Conservation (phyloP, 2,888 invertebrate species). For the Metacarcinus magister region DNA sequence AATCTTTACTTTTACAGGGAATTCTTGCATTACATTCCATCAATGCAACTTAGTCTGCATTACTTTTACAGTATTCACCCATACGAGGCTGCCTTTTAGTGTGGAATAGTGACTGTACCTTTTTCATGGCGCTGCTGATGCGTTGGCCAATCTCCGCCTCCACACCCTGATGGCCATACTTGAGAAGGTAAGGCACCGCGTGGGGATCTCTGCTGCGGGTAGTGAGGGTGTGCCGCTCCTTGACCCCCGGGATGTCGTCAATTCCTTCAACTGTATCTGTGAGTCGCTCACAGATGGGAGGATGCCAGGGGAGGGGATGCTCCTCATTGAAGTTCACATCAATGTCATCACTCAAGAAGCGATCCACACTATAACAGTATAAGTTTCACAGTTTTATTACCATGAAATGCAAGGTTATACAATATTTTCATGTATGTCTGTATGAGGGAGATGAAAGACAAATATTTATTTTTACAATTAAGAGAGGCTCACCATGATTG, state of each 20-base stretch:
- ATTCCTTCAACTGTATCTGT: constrained; percentile 74
- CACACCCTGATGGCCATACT: constrained; percentile 83
- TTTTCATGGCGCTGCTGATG: constrained; percentile 89
- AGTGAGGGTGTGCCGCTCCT: constrained; percentile 76
- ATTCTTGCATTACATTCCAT: neutral
- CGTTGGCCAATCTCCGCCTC: constrained; percentile 91
- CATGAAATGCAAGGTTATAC: neutral
- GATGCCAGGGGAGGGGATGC: constrained; percentile 91
- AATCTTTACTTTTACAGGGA: neutral
- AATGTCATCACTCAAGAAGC: constrained; percentile 88
- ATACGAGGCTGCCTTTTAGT: neutral
- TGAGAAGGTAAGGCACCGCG: constrained; percentile 76
- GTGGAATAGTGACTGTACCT: constrained; percentile 85
- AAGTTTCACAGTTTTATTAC: neutral
- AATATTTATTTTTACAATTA: too few relatives aligned
- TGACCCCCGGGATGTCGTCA: constrained; percentile 80
- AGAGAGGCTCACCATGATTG: too few relatives aligned
- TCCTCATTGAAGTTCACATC: constrained; percentile 88
- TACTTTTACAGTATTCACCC: neutral
- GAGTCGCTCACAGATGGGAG: constrained; percentile 88
- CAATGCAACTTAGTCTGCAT: neutral
- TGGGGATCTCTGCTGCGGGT: constrained; percentile 75
- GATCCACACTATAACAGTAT: constrained; percentile 84
- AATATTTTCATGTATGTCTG: too few relatives aligned
- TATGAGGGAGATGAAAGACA: too few relatives aligned